A percentile compares a stretch with the other conserved stretches of the same genome.
These are phyloP conservation scores for Diorhabda elongata DNA, from an alignment of 1,140 invertebrate genomes.

Conservation along the genomic window DNA sequence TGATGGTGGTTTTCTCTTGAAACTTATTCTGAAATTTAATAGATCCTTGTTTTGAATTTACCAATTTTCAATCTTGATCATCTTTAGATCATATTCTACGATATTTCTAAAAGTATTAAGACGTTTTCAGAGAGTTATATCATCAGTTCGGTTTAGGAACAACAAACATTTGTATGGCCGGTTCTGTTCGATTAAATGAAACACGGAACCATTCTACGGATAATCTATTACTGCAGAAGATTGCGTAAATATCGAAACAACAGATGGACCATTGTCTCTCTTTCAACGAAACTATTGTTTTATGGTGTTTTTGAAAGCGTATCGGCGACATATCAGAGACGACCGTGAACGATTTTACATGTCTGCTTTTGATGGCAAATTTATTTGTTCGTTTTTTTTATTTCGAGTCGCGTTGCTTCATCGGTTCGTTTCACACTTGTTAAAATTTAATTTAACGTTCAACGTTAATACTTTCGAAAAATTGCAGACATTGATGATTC, in stretches of 20 bases:
- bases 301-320: not conserved
- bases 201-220: not conserved
- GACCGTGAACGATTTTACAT: not conserved
- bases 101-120: no score
- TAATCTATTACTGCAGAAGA: conserved; percentile 2
- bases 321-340: not conserved
- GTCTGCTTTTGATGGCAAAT: not conserved
- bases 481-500: not conserved
- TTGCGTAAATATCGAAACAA: conserved; percentile 1
- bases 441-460: not conserved
- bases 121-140: no score
- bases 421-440: not conserved
- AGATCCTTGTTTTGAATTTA: no score
- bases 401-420: not conserved
- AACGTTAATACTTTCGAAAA: not conserved
- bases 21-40: no score
- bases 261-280: not conserved
- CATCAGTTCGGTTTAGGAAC: no score
- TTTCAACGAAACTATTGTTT: not conserved
- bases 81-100: no score
- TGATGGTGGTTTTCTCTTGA: no score
- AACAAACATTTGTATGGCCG: no score
- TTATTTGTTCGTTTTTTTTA: not conserved
- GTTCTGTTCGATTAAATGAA: not conserved
- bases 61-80: no score